Evolutionary conservation across 2,113 vertebrate genomes (phyloP), one percentile per base, ranked within the genome.

Genomic region (Potamarius usumacintae): DNA sequence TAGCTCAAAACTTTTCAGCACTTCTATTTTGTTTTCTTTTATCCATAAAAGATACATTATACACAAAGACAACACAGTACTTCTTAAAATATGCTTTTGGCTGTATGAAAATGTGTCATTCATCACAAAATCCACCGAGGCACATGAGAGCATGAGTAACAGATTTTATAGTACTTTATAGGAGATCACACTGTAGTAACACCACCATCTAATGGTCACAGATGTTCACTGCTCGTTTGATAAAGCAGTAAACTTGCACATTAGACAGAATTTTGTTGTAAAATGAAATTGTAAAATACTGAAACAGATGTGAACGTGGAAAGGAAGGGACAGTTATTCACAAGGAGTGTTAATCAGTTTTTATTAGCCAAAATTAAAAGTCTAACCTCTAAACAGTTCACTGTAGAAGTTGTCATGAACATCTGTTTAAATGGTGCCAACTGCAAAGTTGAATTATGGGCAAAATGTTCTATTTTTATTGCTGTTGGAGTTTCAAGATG

Each of bases 181-280:
- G 65, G 53, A 72, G 14, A 52, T 65, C 60, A 85, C 83, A 90
- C 89, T 94, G 91, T 92, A 92, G 85, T 92, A 92, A 89, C 80
- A 92, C 89, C 93, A 93, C 94, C 94, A 93, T 92, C 94, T 94
- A 94, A 93, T 94, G 95, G 93, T 69, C 83, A 57, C 71, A 30
- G 14, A 42, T 30, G 62, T 83, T 85, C 12, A 92, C 85, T 92
- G 84, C 91, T 82, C 20, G 4, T 58, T 42, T 57, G 58, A 9
- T 78, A 53, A 20, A 50, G 48, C 25, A n/a, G 52, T 79, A 53
- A 53, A 50, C n/a, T 17, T 30, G 14, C 53, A 79, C 50, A 79
- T 30, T 55, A 57, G n/a, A 7, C 9, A 42, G 2, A 2, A 42
- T 50, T 78, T 53, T n/a, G 1, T 78, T 4, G 74, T 52, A 22